Evolutionary conservation across 2,888 invertebrate species (phyloP).

Genomic region (Ichneumoninae sp.): DNA sequence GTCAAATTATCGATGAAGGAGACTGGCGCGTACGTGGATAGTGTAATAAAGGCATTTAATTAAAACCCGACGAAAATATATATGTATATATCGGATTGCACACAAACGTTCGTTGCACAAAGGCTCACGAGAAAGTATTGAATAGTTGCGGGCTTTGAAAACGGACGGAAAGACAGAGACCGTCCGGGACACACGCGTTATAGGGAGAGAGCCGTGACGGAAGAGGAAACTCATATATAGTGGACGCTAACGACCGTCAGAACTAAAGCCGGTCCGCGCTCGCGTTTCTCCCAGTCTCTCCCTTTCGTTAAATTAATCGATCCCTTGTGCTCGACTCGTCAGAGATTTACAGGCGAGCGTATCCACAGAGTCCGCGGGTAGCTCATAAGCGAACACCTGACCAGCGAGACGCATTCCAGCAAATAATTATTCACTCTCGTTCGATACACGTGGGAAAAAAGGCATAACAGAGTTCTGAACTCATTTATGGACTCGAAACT

Average conservation of each 20-base stretch:
- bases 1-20: slow-evolving; percentile 20
- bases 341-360: slow-evolving; percentile 54
- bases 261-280: slow-evolving; percentile 41
- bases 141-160: slow-evolving; percentile 56
- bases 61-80: slow-evolving; percentile 33
- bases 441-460: slow-evolving; percentile 11
- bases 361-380: not conserved
- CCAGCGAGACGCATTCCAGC: slow-evolving; percentile 1
- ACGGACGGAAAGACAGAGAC: slow-evolving; percentile 63
- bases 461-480: not conserved
- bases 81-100: slow-evolving; percentile 43
- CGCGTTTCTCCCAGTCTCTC: slow-evolving; percentile 24
- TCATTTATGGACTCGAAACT: not conserved
- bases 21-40: not conserved
- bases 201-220: slow-evolving; percentile 58
- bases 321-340: slow-evolving; percentile 59
- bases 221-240: slow-evolving; percentile 62
- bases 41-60: slow-evolving; percentile 46
- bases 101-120: slow-evolving; percentile 41
- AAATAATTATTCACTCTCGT: slow-evolving; percentile 36
- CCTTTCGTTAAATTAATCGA: slow-evolving; percentile 59
- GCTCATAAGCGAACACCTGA: slow-evolving; percentile 33
- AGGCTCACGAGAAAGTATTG: slow-evolving; percentile 33
- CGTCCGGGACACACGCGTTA: slow-evolving; percentile 57
- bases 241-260: slow-evolving; percentile 63